Conservation (phyloP, 2,888 invertebrate species). For the Rotaria socialis region DNA sequence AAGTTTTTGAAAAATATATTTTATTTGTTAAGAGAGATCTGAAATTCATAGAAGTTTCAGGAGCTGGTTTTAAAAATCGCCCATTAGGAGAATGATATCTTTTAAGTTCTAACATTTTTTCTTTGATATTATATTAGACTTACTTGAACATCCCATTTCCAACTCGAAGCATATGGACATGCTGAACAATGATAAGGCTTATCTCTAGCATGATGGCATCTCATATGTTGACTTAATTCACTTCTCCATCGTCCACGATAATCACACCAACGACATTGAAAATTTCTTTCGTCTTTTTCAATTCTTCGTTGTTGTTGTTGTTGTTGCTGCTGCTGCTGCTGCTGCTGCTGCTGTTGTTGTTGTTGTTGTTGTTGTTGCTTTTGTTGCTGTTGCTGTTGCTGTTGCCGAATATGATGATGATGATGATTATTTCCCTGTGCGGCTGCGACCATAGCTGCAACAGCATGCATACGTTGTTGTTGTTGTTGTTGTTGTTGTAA, state of each 20-base stretch:
- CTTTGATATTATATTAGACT: background rate
- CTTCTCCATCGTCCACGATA: conserved; percentile 59
- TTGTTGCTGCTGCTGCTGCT: background rate
- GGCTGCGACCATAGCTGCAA: background rate
- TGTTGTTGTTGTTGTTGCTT: background rate
- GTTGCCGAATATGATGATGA: background rate
- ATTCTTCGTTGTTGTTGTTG: conserved; percentile 39
- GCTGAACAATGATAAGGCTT: conserved; percentile 59
- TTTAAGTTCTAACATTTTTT: no score
- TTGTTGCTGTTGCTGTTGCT: background rate
- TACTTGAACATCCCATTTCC: conserved; percentile 47
- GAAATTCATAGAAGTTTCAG: no score
- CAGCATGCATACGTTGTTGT: background rate
- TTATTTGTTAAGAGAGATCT: no score
- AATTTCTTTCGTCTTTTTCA: conserved; percentile 49
- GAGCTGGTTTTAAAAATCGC: no score
- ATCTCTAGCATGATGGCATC: conserved; percentile 57
- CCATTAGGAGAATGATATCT: no score
- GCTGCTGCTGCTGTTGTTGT: conserved; percentile 1
- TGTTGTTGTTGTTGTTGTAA: conserved; percentile 19
- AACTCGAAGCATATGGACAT: conserved; percentile 54
- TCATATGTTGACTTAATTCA: conserved; percentile 60
- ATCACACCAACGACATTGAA: conserved; percentile 57
- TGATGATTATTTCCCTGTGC: background rate
- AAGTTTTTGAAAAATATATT: no score